Conservation (phyloP, 1,140 invertebrate species). For the Megathymus violae region DNA sequence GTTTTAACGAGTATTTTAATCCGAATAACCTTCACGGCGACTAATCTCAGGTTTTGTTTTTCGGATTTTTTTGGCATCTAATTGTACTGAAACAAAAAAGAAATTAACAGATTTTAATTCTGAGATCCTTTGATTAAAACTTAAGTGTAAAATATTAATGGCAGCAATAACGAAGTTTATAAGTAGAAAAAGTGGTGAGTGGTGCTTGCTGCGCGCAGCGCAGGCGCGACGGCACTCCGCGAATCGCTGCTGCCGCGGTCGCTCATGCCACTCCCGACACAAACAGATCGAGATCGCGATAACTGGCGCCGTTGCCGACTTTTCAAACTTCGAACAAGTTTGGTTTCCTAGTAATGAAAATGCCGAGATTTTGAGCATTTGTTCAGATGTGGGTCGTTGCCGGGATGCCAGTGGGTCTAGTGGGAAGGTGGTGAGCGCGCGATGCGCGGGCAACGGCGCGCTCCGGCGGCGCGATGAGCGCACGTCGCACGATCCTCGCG, state of each 20-base stretch:
- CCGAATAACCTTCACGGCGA: too few relatives aligned
- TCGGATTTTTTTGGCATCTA: too few relatives aligned
- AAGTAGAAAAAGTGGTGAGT: conserved; percentile 43
- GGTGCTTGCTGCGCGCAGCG: conserved; percentile 50
- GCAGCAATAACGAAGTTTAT: conserved; percentile 34
- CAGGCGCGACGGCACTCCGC: conserved; percentile 77
- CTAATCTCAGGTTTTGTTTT: too few relatives aligned
- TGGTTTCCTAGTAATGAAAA: neutral
- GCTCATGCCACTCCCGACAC: conserved; percentile 51
- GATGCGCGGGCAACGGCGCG: conserved; percentile 56
- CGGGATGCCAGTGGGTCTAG: conserved; percentile 25
- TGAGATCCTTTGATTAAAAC: too few relatives aligned
- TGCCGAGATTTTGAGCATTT: neutral
- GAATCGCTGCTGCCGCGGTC: conserved; percentile 59
- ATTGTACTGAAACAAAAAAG: too few relatives aligned
- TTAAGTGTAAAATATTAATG: neutral
- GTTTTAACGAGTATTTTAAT: too few relatives aligned
- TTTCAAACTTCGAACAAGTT: conserved; percentile 13
- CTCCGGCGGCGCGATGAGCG: conserved; percentile 68
- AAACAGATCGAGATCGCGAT: conserved; percentile 53
- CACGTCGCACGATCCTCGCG: conserved; percentile 56
- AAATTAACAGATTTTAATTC: too few relatives aligned
- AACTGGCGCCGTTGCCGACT: conserved; percentile 36
- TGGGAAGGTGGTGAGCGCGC: conserved; percentile 59
- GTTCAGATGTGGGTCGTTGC: conserved; percentile 10